Percentiles rank a stretch among this genome's conserved stretches.
Conservation (phyloP, 2,113 vertebrate genomes). For the Corythornis vintsioides region DNA sequence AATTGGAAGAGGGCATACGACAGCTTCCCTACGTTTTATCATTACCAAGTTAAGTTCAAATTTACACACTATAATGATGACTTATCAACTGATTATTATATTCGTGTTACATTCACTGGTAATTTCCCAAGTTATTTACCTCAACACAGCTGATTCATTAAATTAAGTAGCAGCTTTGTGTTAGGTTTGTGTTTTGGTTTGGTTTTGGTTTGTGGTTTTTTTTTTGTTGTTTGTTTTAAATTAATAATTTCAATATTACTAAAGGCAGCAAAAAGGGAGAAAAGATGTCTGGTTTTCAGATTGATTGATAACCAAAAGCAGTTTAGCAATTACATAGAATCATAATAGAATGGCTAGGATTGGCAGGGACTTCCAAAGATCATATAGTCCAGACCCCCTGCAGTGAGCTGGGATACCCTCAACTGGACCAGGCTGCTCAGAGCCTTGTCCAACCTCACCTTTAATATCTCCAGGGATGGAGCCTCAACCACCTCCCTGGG, state of each 20-base stretch:
- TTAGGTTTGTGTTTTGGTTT: too few species aligned
- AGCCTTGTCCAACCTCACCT: too few species aligned
- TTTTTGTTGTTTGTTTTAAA: background rate
- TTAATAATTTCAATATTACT: background rate
- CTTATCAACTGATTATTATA: background rate
- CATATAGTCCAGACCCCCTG: too few species aligned
- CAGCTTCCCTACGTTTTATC: background rate
- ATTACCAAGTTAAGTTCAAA: background rate
- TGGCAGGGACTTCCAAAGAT: too few species aligned
- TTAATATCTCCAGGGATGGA: too few species aligned
- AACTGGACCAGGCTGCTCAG: too few species aligned
- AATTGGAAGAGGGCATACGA: background rate
- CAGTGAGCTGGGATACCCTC: too few species aligned
- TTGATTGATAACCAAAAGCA: slow-evolving; percentile 3
- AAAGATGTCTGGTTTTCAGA: background rate
- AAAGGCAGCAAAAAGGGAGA: background rate
- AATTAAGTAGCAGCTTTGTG: background rate
- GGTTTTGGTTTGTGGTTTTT: too few species aligned
- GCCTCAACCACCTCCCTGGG: too few species aligned
- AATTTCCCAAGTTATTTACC: background rate
- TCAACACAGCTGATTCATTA: slow-evolving; percentile 8
- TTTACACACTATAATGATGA: background rate
- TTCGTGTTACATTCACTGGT: background rate
- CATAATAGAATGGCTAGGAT: too few species aligned
- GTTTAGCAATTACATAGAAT: slow-evolving; percentile 5